Base-by-base conservation (phyloP, 2,797 vertebrate species). In the Phoebastria nigripes region DNA sequence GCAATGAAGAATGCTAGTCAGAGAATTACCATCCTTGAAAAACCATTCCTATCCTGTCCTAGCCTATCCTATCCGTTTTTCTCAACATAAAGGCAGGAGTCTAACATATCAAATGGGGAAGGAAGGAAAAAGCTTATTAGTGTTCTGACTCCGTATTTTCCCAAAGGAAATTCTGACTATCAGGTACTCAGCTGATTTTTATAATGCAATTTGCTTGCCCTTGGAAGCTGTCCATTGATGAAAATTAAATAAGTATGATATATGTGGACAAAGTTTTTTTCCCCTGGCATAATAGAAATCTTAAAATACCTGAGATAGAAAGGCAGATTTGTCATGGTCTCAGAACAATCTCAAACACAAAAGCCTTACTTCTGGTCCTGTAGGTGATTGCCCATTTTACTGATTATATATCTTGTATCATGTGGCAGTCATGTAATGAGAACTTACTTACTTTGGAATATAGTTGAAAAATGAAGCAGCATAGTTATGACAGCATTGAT, bases 91-190 rank as follows among this genome's bases (percentile, higher is more conserved):
- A 85, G 39, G 46, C 58, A 52, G 21, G 21, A 80, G 42, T 31
- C 41, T 46, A 54, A 44, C 20, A 33, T 16, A 73, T 58, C 41
- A 84, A 93, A 72, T 19, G 19, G 20, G 19, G 29, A 86, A 83
- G 42, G 70, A 82, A 94, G 62, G 74, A 63, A 84, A 80, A 87
- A 59, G 9, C 44, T 77, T 73, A 14, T 56, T 90, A 71, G 52
- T 67, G 46, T 67, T 83, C 59, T 78, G 78, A 80, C 28, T 78
- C 28, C 35, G 9, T 58, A 37, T 90, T 84, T 93, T 79, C 76
- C 76, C 79, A 69, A 66, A 88, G 93, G 54, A 90, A 94, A 95
- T 83, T 84, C 55, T 78, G 55, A 70, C 55, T 91, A 65, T 71
- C 72, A 67, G 28, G 58, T 77, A 63, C 55, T 83, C 54, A 46